Conservation (phyloP, 92 coral and sea anemone genomes). For the Palythoa grandiflora region DNA sequence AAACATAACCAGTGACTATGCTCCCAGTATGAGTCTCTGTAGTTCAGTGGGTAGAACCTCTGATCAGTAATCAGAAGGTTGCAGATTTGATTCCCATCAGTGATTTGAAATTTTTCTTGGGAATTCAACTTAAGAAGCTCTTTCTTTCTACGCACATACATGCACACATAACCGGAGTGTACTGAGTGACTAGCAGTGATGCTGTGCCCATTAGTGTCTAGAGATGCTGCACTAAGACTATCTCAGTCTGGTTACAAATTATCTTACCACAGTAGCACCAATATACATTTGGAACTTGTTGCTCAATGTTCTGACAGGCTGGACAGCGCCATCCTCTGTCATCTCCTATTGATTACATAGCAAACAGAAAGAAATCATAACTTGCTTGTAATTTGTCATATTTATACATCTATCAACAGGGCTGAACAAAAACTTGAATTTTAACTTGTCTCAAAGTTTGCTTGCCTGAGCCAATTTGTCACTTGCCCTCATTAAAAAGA, state of each 20-base stretch:
- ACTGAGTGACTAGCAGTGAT: background rate
- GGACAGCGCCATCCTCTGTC: constrained; percentile 98
- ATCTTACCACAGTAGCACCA: constrained; percentile 94
- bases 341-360: constrained; percentile 58
- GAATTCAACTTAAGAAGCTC: too few species aligned
- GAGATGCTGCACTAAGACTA: background rate
- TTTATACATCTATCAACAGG: background rate
- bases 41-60: too few species aligned
- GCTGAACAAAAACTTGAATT: too few species aligned
- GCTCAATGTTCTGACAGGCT: constrained; percentile 89
- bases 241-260: background rate
- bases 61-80: too few species aligned
- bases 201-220: background rate
- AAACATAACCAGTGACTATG: too few species aligned
- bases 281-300: constrained; percentile 82
- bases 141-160: too few species aligned
- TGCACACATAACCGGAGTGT: background rate
- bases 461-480: too few species aligned
- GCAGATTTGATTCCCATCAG: too few species aligned
- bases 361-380: background rate
- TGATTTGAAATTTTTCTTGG: too few species aligned
- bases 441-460: too few species aligned
- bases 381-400: background rate
- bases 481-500: too few species aligned
- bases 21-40: too few species aligned